Evolutionary conservation across 2,888 invertebrate species (phyloP).

Genomic region (Drosophila aldrichi): DNA sequence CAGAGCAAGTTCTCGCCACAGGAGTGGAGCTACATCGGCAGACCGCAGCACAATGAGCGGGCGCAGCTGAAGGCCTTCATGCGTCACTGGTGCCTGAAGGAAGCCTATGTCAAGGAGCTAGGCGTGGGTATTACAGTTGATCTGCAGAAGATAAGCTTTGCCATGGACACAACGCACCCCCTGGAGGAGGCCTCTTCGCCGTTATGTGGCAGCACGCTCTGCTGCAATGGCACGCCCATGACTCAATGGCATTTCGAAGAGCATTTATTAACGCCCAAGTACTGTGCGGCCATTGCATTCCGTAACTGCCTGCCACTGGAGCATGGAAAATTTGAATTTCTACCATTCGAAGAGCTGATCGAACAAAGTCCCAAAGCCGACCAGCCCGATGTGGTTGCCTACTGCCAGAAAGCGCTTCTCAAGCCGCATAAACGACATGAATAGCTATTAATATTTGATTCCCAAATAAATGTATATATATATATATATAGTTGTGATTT

Average conservation of each 20-base stretch:
- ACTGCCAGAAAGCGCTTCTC: slow-evolving; percentile 72
- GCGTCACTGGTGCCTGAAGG: slow-evolving; percentile 97
- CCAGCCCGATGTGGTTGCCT: slow-evolving; percentile 65
- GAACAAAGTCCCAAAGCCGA: slow-evolving; percentile 75
- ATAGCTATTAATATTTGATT: slow-evolving; percentile 21
- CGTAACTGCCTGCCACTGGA: slow-evolving; percentile 80
- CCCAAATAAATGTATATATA: slow-evolving; percentile 56
- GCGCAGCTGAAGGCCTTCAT: slow-evolving; percentile 93
- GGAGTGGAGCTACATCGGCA: slow-evolving; percentile 93
- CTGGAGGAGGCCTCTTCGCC: slow-evolving; percentile 85
- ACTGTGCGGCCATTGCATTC: slow-evolving; percentile 92
- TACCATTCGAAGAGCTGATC: slow-evolving; percentile 88
- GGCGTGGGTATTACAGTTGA: slow-evolving; percentile 94
- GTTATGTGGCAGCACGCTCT: slow-evolving; percentile 89
- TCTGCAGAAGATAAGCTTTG: slow-evolving; percentile 91
- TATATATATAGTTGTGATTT: slow-evolving; percentile 16
- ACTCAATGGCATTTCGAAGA: slow-evolving; percentile 93
- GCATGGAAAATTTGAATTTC: slow-evolving; percentile 85
- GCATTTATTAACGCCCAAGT: slow-evolving; percentile 90
- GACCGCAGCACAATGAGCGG: slow-evolving; percentile 86
- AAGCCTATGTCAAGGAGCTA: slow-evolving; percentile 96
- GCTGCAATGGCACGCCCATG: slow-evolving; percentile 87
- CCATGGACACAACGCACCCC: slow-evolving; percentile 86
- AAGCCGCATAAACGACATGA: slow-evolving; percentile 74
- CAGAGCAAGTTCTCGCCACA: slow-evolving; percentile 90